phyloP scores from a whole-genome alignment of 2,797 vertebrate species.

The Simalia tracyae region DNA sequence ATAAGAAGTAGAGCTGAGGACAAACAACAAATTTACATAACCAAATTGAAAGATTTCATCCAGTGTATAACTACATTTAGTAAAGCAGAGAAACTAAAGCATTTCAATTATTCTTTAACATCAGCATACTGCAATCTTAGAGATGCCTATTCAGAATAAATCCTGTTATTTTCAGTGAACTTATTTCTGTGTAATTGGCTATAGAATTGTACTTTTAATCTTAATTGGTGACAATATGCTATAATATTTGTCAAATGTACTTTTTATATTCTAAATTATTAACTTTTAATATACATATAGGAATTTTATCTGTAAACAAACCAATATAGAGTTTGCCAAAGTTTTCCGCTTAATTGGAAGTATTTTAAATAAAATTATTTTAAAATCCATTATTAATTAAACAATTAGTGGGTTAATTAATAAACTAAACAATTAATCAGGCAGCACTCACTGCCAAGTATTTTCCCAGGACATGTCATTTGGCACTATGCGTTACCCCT shows the following conservation, averaged over 20 bases:
- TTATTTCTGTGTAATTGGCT: not conserved
- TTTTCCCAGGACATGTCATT: not conserved
- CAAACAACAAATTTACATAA: not conserved
- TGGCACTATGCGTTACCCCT: not conserved
- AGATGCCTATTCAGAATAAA: not conserved
- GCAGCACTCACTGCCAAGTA: not conserved
- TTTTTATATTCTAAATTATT: not conserved
- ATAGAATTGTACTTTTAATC: not conserved
- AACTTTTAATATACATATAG: no score
- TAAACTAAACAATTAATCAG: not conserved
- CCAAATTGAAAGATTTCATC: not conserved
- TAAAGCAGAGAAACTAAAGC: not conserved
- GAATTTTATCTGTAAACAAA: no score
- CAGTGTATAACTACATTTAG: not conserved
- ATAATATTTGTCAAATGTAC: not conserved
- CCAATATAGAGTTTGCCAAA: no score
- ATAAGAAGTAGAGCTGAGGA: rapidly evolving
- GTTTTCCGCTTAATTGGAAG: not conserved
- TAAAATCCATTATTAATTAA: not conserved
- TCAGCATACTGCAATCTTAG: not conserved
- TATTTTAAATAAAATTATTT: not conserved
- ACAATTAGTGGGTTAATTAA: no score
- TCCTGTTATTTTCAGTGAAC: not conserved
- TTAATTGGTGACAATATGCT: not conserved
- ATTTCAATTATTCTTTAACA: not conserved